Base-by-base conservation (phyloP, 2,888 invertebrate species). In the Caenorhabditis parvicauda region DNA sequence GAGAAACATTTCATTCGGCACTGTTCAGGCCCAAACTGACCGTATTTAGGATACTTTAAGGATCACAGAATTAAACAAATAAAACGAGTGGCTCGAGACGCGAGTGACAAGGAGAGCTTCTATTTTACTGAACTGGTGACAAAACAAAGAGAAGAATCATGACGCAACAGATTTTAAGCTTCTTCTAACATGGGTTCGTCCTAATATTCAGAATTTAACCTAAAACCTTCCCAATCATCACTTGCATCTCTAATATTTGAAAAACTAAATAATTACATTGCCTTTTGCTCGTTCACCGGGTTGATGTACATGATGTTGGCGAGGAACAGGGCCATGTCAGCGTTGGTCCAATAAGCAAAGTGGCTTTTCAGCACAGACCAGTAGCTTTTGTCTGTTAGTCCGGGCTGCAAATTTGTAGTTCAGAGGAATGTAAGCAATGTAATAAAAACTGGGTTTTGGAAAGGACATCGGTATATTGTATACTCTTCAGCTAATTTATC, bases 301-400 rank as follows among this genome's bases (percentile, higher is more conserved):
- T 64, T 59, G 22, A 54, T 48, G 44, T 72, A 71, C 41, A 75
- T 59, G n/a, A 64, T 55, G 52, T 75, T 75, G 35, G 74, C 65
- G 17, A 75, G 41, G 65, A 72, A 75, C 22, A 67, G 54, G 9
- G 70, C 67, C 14, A 74, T 46, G 50, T 74, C 77, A n/a, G 59
- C 60, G 59, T 75, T 75, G 6, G 74, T 72, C 78, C 79, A 79
- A 48, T 79, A 79, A 43, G 72, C 56, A 49, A 79, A 79, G 42
- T 79, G 79, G 3, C 66, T 60, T 48, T 75, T 77, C 22, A 79
- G 55, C 43, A 80, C 72, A 0, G 77, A 74, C 72, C 76, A 80
- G 60, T 80, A 79, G 39, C 70, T 67, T 44, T 75, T 76, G 32
- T 79, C 77, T 14, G 77, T 77, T 17, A 77, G 55, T 2, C 73